Percentiles rank a stretch among this genome's conserved stretches.
Conservation (phyloP, 2,888 invertebrate genomes). For the Chrysolina haemoptera region DNA sequence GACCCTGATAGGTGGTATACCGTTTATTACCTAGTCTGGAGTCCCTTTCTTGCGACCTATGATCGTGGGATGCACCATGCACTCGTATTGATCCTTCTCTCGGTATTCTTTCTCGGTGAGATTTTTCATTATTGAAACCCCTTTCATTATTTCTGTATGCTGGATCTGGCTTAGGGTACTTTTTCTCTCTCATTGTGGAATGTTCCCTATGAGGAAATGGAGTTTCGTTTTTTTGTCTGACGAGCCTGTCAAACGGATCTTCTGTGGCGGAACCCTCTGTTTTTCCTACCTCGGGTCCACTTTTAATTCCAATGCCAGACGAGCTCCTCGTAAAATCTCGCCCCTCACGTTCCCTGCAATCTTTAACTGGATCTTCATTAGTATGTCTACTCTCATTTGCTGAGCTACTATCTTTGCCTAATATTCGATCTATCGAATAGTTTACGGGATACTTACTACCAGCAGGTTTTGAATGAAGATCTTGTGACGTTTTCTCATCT, state of each 20-base stretch:
- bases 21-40: background rate
- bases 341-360: background rate
- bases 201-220: background rate
- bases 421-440: conserved; percentile 12
- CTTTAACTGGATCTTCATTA: conserved; percentile 5
- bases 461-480: background rate
- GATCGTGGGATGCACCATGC: background rate
- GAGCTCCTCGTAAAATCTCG: conserved; percentile 1
- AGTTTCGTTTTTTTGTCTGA: background rate
- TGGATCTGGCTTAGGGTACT: background rate
- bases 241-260: background rate
- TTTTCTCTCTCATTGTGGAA: background rate
- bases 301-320: background rate
- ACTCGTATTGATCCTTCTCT: background rate
- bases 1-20: background rate
- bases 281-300: background rate
- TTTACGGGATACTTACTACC: background rate
- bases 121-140: background rate
- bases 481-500: background rate
- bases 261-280: background rate
- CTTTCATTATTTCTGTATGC: background rate
- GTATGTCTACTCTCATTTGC: background rate
- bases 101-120: background rate
- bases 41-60: background rate
- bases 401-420: background rate